Conservation (phyloP, 1,140 invertebrate genomes). For the Danaus melanippus region DNA sequence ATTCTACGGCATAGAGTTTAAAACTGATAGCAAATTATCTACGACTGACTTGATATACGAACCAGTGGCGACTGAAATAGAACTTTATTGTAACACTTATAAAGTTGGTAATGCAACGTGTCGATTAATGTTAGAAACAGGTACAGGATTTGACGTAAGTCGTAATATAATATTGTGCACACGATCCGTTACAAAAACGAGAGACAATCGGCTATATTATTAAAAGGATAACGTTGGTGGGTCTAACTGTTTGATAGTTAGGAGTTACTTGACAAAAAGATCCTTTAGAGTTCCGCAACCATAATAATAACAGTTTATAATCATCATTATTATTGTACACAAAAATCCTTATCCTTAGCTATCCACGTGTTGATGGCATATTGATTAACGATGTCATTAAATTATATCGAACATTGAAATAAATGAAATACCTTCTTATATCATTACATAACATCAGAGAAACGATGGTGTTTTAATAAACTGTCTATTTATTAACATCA, state of each 20-base stretch:
- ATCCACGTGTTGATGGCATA: no score
- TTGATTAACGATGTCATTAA: no score
- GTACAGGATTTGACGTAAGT: constrained; percentile 19
- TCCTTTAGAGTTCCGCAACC: constrained; percentile 12
- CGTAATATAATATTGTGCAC: constrained; percentile 41
- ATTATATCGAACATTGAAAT: no score
- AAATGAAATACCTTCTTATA: no score
- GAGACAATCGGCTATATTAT: constrained; percentile 30
- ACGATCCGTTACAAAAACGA: constrained; percentile 41
- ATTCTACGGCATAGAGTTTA: no score
- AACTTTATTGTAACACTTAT: constrained; percentile 7
- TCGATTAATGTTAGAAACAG: constrained; percentile 7
- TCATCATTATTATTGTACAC: no score
- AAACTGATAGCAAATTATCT: no score
- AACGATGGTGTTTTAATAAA: no score
- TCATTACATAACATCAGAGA: no score
- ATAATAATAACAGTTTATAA: background rate
- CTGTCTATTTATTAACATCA: no score
- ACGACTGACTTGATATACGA: background rate
- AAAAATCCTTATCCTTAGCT: no score
- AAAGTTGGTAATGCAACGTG: constrained; percentile 4
- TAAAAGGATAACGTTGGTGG: constrained; percentile 33
- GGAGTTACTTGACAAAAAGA: constrained; percentile 13
- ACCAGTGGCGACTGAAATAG: constrained; percentile 3
- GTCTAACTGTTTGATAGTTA: constrained; percentile 30